Evolutionary conservation across 2,113 vertebrate species (phyloP).

Genomic region (Ictalurus punctatus): DNA sequence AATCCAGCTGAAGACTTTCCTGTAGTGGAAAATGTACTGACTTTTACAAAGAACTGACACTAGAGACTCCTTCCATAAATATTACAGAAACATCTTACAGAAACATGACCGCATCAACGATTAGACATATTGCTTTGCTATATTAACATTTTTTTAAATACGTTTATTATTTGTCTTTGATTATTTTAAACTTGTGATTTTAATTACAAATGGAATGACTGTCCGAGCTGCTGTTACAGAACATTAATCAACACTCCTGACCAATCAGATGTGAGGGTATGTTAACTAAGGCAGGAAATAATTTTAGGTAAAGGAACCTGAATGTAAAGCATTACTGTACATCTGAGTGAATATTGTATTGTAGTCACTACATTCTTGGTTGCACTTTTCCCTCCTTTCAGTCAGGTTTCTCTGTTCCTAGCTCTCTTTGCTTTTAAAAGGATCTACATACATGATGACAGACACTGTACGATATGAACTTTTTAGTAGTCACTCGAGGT

Average conservation of each 20-base stretch:
- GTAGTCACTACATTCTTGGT: background rate
- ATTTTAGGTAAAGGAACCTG: background rate
- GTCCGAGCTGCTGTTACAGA: background rate
- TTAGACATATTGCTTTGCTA: background rate
- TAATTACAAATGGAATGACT: background rate
- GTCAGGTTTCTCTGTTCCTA: background rate
- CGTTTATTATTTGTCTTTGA: too few species aligned
- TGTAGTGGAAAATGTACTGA: background rate
- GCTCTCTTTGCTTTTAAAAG: background rate
- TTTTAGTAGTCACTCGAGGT: background rate
- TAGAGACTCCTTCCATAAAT: background rate
- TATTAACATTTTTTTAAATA: background rate
- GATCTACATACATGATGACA: background rate
- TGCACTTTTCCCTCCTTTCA: background rate
- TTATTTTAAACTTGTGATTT: background rate
- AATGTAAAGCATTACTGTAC: background rate
- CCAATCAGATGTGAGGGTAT: background rate
- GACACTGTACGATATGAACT: conserved; percentile 9
- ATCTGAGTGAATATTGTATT: background rate
- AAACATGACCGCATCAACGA: background rate
- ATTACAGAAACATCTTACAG: background rate
- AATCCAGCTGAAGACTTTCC: background rate
- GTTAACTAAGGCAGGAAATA: background rate
- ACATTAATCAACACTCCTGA: background rate
- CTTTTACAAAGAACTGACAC: background rate